A percentile compares a stretch with the other conserved stretches of the same genome.
Evolutionary conservation across 2,888 invertebrate species (phyloP).

Genomic region (Eueremaeus valkanovi): DNA sequence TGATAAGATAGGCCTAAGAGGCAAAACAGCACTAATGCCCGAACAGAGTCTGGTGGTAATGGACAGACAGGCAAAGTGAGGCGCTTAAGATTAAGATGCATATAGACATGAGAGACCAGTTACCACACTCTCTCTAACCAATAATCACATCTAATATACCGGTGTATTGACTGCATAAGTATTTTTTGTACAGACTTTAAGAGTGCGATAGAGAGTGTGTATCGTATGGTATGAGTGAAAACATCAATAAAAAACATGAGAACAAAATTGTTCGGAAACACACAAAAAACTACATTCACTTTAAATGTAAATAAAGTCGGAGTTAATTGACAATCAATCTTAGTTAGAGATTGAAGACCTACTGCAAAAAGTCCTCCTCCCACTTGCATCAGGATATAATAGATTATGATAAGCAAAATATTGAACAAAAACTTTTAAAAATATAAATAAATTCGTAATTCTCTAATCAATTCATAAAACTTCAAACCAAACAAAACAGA

Average conservation of each 20-base stretch:
- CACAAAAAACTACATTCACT: not conserved
- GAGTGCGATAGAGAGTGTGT: not conserved
- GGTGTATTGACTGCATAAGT: not conserved
- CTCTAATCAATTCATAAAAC: too few species aligned
- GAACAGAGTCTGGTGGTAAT: not conserved
- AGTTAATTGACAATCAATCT: conserved; percentile 19
- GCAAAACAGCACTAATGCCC: not conserved
- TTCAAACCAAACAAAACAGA: too few species aligned
- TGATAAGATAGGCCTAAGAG: conserved; percentile 22
- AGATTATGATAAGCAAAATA: too few species aligned
- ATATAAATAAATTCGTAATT: too few species aligned
- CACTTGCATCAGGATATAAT: too few species aligned
- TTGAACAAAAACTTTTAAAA: too few species aligned
- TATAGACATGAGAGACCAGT: not conserved
- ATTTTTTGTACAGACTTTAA: not conserved
- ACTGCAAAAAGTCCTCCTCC: not conserved
- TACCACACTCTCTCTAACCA: not conserved
- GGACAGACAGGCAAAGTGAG: not conserved
- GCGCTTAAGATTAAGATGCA: conserved; percentile 15
- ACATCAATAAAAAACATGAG: not conserved
- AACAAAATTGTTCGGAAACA: not conserved
- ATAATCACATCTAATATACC: not conserved
- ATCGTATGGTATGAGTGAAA: not conserved
- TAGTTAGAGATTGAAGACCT: not conserved
- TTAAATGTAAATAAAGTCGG: conserved; percentile 15